phyloP scores from a whole-genome alignment of 1,140 invertebrate genomes.

The Cydia strobilella region DNA sequence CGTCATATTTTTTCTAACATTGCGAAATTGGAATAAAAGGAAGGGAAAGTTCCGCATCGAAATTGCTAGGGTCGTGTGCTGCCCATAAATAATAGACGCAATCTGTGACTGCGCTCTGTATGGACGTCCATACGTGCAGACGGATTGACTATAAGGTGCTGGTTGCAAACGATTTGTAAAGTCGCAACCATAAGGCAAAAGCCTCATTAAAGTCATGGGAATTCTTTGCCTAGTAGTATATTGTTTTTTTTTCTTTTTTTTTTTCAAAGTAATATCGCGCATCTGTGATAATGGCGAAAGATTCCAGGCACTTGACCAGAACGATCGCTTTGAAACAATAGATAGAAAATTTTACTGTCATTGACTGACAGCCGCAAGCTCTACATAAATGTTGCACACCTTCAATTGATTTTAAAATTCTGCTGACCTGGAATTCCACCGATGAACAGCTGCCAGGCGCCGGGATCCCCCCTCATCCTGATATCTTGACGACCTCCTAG shows the following conservation, averaged over 20 bases:
- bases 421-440: no score
- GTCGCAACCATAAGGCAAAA: neutral
- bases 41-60: conserved; percentile 66
- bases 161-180: neutral
- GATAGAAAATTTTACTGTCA: no score
- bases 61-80: conserved; percentile 68
- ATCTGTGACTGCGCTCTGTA: conserved; percentile 50
- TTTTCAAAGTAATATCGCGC: no score
- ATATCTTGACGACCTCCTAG: no score
- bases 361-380: no score
- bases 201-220: neutral
- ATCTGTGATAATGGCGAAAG: no score
- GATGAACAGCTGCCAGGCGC: no score
- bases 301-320: no score
- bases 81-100: conserved; percentile 74
- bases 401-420: no score
- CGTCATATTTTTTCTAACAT: conserved; percentile 76
- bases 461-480: no score
- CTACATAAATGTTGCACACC: no score
- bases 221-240: neutral
- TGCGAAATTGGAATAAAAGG: conserved; percentile 71
- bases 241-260: neutral
- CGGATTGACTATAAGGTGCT: neutral
- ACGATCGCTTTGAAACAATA: no score
- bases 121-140: conserved; percentile 10